phyloP scores from a whole-genome alignment of 2,797 vertebrate genomes.

The Garrulus glandarius region DNA sequence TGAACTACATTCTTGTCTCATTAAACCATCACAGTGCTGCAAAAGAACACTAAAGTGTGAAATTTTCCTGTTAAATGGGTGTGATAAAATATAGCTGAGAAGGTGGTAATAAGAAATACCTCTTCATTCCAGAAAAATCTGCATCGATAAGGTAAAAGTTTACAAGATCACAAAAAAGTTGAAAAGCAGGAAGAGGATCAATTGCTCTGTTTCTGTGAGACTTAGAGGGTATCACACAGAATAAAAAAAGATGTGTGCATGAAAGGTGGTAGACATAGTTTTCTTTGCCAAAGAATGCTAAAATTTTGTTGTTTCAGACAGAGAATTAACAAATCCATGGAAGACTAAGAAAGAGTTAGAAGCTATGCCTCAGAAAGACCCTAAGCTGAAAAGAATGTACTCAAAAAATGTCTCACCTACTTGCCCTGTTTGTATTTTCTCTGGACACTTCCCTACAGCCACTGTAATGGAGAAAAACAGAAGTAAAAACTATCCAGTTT shows the following conservation, averaged over 20 bases:
- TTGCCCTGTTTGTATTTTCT: not conserved
- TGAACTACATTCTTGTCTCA: not conserved
- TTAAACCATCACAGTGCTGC: not conserved
- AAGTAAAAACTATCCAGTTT: not conserved
- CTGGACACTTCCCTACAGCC: not conserved
- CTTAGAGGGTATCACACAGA: not conserved
- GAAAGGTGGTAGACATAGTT: not conserved
- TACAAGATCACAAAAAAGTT: not conserved
- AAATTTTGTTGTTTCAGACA: not conserved
- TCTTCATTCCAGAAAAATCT: not conserved
- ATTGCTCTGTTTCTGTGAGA: not conserved
- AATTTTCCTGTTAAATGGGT: not conserved
- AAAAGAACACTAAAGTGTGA: not conserved
- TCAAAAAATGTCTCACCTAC: not conserved
- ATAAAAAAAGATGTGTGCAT: not conserved
- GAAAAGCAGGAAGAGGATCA: not conserved
- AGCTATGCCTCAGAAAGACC: not conserved
- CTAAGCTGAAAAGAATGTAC: not conserved
- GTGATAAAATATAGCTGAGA: not conserved
- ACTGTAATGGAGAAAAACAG: not conserved
- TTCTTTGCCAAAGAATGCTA: not conserved
- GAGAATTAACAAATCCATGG: not conserved
- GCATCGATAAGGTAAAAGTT: not conserved
- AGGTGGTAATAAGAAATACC: not conserved
- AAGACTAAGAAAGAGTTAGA: not conserved